Evolutionary conservation across 2,797 vertebrate genomes (phyloP).

Genomic region (Threskiornis aethiopicus): DNA sequence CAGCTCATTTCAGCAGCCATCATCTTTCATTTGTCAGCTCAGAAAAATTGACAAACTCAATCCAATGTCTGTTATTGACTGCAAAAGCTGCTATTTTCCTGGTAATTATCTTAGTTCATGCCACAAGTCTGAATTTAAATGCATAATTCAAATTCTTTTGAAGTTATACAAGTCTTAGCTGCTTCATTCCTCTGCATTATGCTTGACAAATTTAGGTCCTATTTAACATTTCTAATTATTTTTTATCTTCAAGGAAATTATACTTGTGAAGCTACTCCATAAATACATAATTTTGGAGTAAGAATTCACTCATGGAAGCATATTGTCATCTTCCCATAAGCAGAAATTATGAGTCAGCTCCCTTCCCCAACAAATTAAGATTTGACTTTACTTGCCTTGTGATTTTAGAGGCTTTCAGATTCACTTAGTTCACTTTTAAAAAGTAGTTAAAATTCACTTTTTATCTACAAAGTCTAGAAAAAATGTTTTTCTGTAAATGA

Average conservation of each 20-base stretch:
- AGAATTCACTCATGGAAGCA: not conserved
- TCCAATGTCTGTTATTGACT: slow-evolving; percentile 53
- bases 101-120: slow-evolving; percentile 55
- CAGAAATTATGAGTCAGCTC: not conserved
- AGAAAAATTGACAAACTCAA: slow-evolving; percentile 66
- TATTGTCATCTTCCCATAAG: not conserved
- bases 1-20: slow-evolving; percentile 55
- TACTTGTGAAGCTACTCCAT: slow-evolving; percentile 1
- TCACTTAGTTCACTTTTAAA: not conserved
- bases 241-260: slow-evolving; percentile 1
- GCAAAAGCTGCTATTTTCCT: slow-evolving; percentile 58
- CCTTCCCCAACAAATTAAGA: not conserved
- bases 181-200: slow-evolving; percentile 2
- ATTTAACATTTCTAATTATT: slow-evolving; percentile 41
- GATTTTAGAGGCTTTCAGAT: not conserved
- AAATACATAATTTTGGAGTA: not conserved
- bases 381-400: not conserved
- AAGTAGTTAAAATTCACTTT: not conserved
- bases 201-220: slow-evolving; percentile 21
- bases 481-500: not conserved
- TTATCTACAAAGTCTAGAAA: not conserved
- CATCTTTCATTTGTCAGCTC: slow-evolving; percentile 65
- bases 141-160: slow-evolving; percentile 59
- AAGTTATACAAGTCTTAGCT: slow-evolving; percentile 20
- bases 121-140: slow-evolving; percentile 60